Conservation (phyloP, 1,140 invertebrate species). For the Archivesica marissinica region DNA sequence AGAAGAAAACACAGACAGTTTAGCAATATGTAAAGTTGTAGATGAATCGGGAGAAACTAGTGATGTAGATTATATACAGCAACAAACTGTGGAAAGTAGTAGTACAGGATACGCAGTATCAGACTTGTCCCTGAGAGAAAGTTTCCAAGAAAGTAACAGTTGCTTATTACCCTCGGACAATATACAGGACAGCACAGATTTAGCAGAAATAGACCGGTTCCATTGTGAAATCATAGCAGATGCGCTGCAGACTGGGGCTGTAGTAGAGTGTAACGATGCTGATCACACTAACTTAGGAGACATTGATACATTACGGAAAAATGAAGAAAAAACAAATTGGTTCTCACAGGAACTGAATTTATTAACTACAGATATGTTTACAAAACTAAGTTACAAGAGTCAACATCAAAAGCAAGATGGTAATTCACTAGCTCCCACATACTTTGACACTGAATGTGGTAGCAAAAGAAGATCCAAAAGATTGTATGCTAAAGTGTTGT, state of each 20-base stretch:
- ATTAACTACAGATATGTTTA: no score
- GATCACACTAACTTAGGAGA: not conserved
- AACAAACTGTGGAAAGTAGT: not conserved
- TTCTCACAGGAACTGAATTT: not conserved
- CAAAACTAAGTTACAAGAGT: not conserved
- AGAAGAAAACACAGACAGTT: no score
- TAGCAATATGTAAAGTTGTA: no score
- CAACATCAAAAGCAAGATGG: not conserved
- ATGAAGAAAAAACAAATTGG: not conserved
- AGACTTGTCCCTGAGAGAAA: not conserved
- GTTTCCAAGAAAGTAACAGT: not conserved
- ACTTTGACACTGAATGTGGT: not conserved
- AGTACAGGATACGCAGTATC: not conserved
- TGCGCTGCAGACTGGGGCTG: no score
- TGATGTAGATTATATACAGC: not conserved
- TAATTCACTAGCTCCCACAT: not conserved
- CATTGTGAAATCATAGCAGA: not conserved
- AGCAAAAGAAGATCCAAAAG: slow-evolving; percentile 5
- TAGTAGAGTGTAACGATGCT: not conserved
- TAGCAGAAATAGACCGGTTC: not conserved
- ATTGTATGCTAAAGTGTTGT: not conserved
- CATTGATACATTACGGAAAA: not conserved
- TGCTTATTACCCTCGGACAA: not conserved
- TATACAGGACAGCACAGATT: not conserved
- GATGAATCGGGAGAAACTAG: not conserved